These are phyloP conservation scores for Otus scops DNA, from an alignment of 2,797 vertebrate genomes.

Conservation along the genomic window DNA sequence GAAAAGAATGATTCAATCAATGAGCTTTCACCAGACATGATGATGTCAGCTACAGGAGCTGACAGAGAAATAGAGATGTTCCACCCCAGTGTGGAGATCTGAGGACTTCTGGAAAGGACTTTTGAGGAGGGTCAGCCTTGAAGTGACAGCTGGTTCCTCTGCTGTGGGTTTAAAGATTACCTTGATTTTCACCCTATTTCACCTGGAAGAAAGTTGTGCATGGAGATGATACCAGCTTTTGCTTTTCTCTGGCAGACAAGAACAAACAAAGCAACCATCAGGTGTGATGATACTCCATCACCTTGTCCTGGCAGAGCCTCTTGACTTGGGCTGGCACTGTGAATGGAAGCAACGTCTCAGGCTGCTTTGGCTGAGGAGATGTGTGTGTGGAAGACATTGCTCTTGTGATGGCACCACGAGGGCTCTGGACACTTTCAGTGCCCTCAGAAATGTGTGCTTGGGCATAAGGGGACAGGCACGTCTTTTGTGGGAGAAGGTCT, in stretches of 20 bases:
- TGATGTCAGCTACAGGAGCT: neutral
- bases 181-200: neutral
- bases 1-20: neutral
- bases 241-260: neutral
- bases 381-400: fast-evolving
- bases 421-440: neutral
- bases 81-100: neutral
- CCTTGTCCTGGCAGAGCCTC: neutral
- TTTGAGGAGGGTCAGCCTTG: neutral
- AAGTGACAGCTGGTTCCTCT: neutral
- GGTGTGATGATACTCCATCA: neutral
- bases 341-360: neutral
- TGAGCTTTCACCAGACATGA: fast-evolving
- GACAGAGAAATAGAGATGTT: neutral
- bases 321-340: neutral
- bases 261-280: fast-evolving
- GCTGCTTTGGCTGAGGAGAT: neutral
- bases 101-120: neutral
- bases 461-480: fast-evolving
- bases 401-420: fast-evolving
- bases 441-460: neutral
- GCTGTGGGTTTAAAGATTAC: neutral
- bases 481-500: neutral
- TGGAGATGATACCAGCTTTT: neutral
- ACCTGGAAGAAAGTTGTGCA: neutral